Evolutionary conservation across 2,113 vertebrate genomes (phyloP), one percentile per base, ranked within the genome.

Genomic region (Phylloscopus whistleri): DNA sequence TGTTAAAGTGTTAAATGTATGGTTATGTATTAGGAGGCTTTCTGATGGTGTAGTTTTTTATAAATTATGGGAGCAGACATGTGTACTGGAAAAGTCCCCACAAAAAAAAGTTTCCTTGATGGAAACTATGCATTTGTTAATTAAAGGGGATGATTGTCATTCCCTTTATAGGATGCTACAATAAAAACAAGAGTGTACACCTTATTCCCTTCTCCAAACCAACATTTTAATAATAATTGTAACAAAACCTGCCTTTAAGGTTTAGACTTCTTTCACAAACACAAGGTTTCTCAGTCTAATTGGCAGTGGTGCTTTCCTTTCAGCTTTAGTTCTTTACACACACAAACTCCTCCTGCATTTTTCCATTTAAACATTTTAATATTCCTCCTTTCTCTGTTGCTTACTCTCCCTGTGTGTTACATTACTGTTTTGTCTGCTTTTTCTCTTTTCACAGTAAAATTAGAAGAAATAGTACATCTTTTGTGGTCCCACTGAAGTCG

Each of bases 21-120:
- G 7, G 1, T 33, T 56, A 21, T 11, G 6, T 12, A 44, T 22
- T n/a, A 59, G 9, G 7, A 75, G 0, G 3, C 2, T 11, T 84
- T 81, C n/a, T 58, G 13, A 69, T 5, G 43, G 8, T 43, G 16
- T 22, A 12, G 0, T 33, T 58, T 58, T 56, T 30, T 43, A 55
- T 43, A 60, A 18, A 28, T 55, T 67, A 16, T 15, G 8, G 15
- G 11, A 10, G 60, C 2, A 0, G 13, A 52, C 0, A 1, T 10
- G 2, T 49, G 46, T 44, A 51, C 6, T 60, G 27, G 19, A 90
- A 74, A 46, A 3, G 1, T 6, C 2, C 6, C 21, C 43, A 55
- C 2, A 7, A 44, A 67, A 55, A 72, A 22, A 3, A 48, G 8
- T 81, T 73, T 5, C 9, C 3, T 56, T 28, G 59, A 31, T 52